phyloP scores from a whole-genome alignment of 2,888 invertebrate genomes.

The Dioctria linearis region DNA sequence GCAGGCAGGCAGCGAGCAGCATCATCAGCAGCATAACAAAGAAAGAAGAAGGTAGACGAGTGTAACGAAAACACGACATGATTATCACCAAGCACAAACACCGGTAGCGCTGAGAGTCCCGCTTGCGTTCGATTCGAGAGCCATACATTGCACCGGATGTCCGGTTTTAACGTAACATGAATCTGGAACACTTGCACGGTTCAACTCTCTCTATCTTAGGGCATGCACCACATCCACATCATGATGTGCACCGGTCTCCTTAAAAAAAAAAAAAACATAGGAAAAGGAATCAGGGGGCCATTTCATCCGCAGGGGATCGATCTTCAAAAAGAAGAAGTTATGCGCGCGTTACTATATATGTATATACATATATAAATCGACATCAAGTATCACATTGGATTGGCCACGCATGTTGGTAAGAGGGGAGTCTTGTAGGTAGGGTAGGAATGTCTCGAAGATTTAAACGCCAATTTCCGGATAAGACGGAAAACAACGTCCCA shows the following conservation, averaged over 20 bases:
- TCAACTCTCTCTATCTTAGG: slow-evolving; percentile 42
- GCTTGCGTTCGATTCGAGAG: slow-evolving; percentile 18
- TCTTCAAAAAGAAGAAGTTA: slow-evolving; percentile 6
- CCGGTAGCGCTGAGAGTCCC: slow-evolving; percentile 27
- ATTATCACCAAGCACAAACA: slow-evolving; percentile 43
- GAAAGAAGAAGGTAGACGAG: slow-evolving; percentile 33
- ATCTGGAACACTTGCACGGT: slow-evolving; percentile 58
- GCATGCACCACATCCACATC: slow-evolving; percentile 2
- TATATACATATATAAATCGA: background rate
- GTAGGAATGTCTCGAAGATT: slow-evolving; percentile 17
- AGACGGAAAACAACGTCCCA: slow-evolving; percentile 14
- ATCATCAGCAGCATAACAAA: slow-evolving; percentile 21
- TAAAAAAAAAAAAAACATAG: slow-evolving; percentile 2
- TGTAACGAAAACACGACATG: slow-evolving; percentile 39
- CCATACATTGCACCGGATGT: slow-evolving; percentile 57
- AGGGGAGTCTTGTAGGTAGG: background rate
- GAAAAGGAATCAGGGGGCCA: slow-evolving; percentile 37
- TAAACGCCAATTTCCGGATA: slow-evolving; percentile 55
- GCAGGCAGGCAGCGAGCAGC: no score
- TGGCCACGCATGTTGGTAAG: background rate
- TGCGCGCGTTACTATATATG: background rate
- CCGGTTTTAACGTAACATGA: slow-evolving; percentile 57
- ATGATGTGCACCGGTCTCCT: slow-evolving; percentile 26
- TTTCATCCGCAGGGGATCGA: slow-evolving; percentile 3
- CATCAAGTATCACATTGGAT: background rate